Percentiles rank a stretch among this genome's conserved stretches.
Evolutionary conservation across 1,140 invertebrate species (phyloP).

Genomic region (Bathynomus jamesi): DNA sequence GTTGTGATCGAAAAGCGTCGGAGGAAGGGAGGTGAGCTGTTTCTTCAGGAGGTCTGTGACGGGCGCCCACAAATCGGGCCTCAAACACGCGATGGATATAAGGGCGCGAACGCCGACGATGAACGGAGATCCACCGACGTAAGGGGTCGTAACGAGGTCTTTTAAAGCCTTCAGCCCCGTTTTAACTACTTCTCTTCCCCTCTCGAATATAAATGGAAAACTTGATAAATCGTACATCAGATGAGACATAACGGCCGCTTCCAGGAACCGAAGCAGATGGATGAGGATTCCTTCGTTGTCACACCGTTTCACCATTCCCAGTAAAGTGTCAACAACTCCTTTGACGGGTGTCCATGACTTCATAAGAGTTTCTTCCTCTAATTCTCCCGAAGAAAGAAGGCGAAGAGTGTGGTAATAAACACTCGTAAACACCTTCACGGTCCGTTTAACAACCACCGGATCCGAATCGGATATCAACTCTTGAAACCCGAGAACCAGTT

Average conservation of each 20-base stretch:
- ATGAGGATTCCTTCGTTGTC: constrained; percentile 30
- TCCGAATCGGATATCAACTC: constrained; percentile 25
- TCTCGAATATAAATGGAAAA: constrained; percentile 10
- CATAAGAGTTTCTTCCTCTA: constrained; percentile 21
- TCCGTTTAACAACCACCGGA: constrained; percentile 27
- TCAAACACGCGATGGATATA: neutral
- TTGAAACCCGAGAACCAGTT: constrained; percentile 20
- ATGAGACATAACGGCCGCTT: constrained; percentile 28
- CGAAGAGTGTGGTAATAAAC: constrained; percentile 32
- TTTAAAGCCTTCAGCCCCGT: neutral
- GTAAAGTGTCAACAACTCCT: constrained; percentile 19
- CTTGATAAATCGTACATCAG: constrained; percentile 18
- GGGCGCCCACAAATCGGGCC: neutral
- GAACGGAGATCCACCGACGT: neutral
- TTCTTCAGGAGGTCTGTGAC: neutral
- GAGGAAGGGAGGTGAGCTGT: neutral
- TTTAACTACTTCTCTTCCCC: constrained; percentile 11
- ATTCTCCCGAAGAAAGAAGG: constrained; percentile 18
- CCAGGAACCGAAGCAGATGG: constrained; percentile 28
- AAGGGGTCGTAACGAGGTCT: neutral
- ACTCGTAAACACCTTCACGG: constrained; percentile 31
- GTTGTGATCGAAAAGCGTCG: neutral
- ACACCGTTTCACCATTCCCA: constrained; percentile 15
- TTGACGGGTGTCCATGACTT: constrained; percentile 21
- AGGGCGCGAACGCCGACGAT: neutral